phyloP scores from a whole-genome alignment of 2,888 invertebrate species.

The Mellilla xanthometata region DNA sequence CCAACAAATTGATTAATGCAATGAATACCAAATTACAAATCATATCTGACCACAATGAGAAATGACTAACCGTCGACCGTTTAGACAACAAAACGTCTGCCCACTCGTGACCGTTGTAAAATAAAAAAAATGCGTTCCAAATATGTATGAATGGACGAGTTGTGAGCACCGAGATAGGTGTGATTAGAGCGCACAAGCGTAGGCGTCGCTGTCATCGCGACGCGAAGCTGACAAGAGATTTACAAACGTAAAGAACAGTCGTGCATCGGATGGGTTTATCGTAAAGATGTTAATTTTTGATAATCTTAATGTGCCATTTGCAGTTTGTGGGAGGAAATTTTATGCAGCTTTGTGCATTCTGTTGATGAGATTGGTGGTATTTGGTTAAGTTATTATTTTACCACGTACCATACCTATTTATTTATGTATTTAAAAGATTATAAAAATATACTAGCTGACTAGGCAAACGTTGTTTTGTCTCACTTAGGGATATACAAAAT shows the following conservation, averaged over 20 bases:
- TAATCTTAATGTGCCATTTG: constrained; percentile 3
- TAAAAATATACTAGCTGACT: too few relatives aligned
- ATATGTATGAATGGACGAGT: constrained; percentile 70
- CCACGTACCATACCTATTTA: too few relatives aligned
- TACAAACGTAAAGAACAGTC: constrained; percentile 47
- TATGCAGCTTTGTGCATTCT: constrained; percentile 2
- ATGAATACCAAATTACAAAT: constrained; percentile 20
- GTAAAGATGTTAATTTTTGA: constrained; percentile 16
- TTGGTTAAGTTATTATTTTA: too few relatives aligned
- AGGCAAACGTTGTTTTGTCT: too few relatives aligned
- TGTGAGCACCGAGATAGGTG: constrained; percentile 63
- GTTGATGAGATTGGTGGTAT: too few relatives aligned
- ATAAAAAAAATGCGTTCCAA: constrained; percentile 59
- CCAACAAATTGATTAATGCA: constrained; percentile 18
- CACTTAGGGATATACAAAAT: too few relatives aligned
- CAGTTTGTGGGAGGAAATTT: constrained; percentile 5
- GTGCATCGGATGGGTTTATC: constrained; percentile 38
- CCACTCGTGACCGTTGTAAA: constrained; percentile 58
- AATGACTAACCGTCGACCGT: constrained; percentile 51
- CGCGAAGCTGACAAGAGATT: constrained; percentile 45
- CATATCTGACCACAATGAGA: constrained; percentile 26
- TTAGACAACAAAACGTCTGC: constrained; percentile 63
- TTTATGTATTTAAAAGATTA: too few relatives aligned
- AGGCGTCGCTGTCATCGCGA: constrained; percentile 73
- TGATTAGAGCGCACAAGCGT: constrained; percentile 75